Base-by-base conservation (phyloP, 2,113 vertebrate genomes). In the Pleuronectes platessa region DNA sequence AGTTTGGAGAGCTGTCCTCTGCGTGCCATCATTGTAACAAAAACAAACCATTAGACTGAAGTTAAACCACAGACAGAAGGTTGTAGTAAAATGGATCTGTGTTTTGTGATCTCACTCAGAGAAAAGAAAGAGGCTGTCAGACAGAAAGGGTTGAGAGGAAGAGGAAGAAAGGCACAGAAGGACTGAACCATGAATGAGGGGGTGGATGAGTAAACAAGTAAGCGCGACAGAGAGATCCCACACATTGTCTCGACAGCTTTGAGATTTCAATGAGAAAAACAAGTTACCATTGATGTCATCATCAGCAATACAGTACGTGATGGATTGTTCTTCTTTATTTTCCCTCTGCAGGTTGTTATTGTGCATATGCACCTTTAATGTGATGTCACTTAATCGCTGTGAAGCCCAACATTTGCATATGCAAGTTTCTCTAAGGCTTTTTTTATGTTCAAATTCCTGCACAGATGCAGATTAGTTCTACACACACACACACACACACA, bases 201-300 rank as follows among this genome's bases (percentile, higher is more conserved):
- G 71, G 40, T 9, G 56, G 55, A 42, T 35, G 51, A 70, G 24
- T 73, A 60, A 66, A 78, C 49, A 72, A 53, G 2, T 1, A 18
- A n/a, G 20, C 26, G 47, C 53, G 49, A 45, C 12, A 65, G 37
- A 66, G 49, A 81, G 23, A 66, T 61, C 20, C 40, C 31, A 63
- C 53, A 61, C n/a, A 18, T 70, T 72, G 31, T 31, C 18, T 15
- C 55, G 63, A 53, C 71, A 78, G 71, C 71, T 63, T 63, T 58
- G 26, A 58, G 61, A 74, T 61, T 77, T 68, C 72, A 81, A 85
- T 75, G 60, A 81, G 69, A 66, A 68, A 79, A 61, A 71, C 5
- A 71, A 71, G 75, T 87, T 85, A 31, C 54, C 17, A 76, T 53
- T 79, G 83, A 87, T 89, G 85, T 87, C 75, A 81, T 81, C 83